Evolutionary conservation across 2,797 vertebrate genomes (phyloP).

Genomic region (Coendou prehensilis): DNA sequence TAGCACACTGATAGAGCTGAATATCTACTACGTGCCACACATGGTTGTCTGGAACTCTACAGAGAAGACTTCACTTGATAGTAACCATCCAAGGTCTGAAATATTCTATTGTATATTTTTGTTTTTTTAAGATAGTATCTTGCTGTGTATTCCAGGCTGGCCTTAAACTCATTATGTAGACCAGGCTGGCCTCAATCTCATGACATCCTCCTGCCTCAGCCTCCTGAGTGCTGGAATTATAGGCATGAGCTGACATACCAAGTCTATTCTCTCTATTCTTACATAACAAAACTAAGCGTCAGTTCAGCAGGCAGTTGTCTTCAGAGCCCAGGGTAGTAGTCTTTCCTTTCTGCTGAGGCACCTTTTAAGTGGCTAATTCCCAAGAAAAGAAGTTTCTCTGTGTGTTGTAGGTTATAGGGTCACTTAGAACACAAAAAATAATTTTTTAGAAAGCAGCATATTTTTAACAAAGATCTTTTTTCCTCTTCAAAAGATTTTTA

Average conservation of each 20-base stretch:
- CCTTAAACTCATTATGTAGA: not conserved
- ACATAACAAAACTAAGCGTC: not conserved
- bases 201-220: not conserved
- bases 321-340: not conserved
- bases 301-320: not conserved
- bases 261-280: not conserved
- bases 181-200: not conserved
- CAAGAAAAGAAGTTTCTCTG: constrained; percentile 6
- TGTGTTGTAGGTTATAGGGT: constrained; percentile 8
- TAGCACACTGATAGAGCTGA: not conserved
- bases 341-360: not conserved
- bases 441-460: not conserved
- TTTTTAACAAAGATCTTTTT: constrained; percentile 59
- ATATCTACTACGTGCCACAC: not conserved
- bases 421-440: not conserved
- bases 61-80: not conserved
- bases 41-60: not conserved
- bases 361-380: constrained; percentile 38
- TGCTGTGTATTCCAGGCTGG: not conserved
- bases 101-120: not conserved
- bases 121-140: not conserved
- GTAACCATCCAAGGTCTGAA: constrained; percentile 25
- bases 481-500: not conserved
- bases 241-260: too few species aligned
- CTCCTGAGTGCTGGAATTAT: not conserved